These are phyloP conservation scores for Mustelus asterias DNA, from an alignment of 2,113 vertebrate species.

Conservation along the genomic window DNA sequence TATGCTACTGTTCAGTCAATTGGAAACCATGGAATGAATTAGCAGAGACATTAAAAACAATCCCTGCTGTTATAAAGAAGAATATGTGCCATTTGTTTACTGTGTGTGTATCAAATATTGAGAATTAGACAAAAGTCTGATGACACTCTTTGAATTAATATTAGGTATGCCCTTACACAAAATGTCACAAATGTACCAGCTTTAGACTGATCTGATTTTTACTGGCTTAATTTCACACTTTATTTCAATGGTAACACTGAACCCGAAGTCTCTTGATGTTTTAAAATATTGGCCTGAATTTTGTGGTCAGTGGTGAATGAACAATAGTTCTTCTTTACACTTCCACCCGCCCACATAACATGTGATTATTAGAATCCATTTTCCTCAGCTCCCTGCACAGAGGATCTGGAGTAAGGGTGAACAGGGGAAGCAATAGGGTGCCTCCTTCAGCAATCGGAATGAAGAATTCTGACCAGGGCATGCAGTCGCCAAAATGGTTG, in stretches of 20 bases:
- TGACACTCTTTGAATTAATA: not conserved
- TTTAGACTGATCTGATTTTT: not conserved
- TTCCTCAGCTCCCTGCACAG: not conserved
- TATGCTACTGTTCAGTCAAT: not conserved
- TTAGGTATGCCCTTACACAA: not conserved
- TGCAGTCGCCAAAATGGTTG: not conserved
- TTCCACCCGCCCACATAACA: not conserved
- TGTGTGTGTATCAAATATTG: not conserved
- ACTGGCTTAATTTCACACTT: not conserved
- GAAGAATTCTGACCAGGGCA: not conserved
- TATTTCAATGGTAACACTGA: not conserved
- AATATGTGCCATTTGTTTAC: not conserved
- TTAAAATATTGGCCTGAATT: not conserved
- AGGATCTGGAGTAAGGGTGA: not conserved
- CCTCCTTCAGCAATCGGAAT: not conserved
- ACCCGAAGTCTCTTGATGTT: not conserved
- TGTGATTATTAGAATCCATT: not conserved
- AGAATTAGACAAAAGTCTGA: not conserved
- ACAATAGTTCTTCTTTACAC: not conserved
- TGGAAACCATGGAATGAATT: not conserved
- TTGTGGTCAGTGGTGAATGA: not conserved
- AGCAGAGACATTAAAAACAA: not conserved
- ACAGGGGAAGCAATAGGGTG: not conserved
- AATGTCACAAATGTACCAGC: not conserved
- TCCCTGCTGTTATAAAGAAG: not conserved